phyloP scores from a whole-genome alignment of 92 coral and sea anemone species.

The Phenganax marumi region DNA sequence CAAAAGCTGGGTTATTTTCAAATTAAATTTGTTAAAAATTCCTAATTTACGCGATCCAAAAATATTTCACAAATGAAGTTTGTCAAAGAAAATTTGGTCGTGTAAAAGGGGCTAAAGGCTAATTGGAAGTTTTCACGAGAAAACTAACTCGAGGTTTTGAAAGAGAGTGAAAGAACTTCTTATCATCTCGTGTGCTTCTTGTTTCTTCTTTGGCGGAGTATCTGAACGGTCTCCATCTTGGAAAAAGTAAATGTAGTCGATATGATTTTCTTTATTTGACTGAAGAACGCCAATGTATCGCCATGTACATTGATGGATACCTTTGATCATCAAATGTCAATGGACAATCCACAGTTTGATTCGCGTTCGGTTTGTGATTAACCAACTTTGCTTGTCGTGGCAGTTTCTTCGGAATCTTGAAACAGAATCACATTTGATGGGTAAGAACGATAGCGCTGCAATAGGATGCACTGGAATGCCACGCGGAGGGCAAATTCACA shows the following conservation, averaged over 20 bases:
- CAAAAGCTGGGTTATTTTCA: too few species aligned
- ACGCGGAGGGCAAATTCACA: too few species aligned
- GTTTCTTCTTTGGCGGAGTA: slow-evolving; percentile 95
- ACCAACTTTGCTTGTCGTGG: slow-evolving; percentile 69
- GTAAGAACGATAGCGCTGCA: not conserved
- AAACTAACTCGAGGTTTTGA: slow-evolving; percentile 91
- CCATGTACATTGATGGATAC: slow-evolving; percentile 13
- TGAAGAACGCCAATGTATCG: too few species aligned
- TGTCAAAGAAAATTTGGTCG: too few species aligned
- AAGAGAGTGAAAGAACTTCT: slow-evolving; percentile 92
- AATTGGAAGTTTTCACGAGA: too few species aligned
- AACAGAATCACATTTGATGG: not conserved
- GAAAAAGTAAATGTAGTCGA: not conserved
- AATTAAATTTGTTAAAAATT: too few species aligned
- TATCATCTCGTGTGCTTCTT: slow-evolving; percentile 64
- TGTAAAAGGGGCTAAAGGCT: too few species aligned
- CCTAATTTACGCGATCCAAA: too few species aligned
- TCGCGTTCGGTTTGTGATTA: slow-evolving; percentile 60
- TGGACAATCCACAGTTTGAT: slow-evolving; percentile 84
- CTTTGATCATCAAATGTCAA: slow-evolving; percentile 91
- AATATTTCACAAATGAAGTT: too few species aligned
- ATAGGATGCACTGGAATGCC: not conserved
- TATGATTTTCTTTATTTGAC: not conserved
- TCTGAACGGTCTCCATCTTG: slow-evolving; percentile 92
- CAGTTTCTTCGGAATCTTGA: slow-evolving; percentile 83